Percentiles rank a stretch among this genome's conserved stretches.
These are phyloP conservation scores for Dysidea cf. avara DNA, from an alignment of 37 sponge, comb jelly and placozoan species.

Conservation along the genomic window DNA sequence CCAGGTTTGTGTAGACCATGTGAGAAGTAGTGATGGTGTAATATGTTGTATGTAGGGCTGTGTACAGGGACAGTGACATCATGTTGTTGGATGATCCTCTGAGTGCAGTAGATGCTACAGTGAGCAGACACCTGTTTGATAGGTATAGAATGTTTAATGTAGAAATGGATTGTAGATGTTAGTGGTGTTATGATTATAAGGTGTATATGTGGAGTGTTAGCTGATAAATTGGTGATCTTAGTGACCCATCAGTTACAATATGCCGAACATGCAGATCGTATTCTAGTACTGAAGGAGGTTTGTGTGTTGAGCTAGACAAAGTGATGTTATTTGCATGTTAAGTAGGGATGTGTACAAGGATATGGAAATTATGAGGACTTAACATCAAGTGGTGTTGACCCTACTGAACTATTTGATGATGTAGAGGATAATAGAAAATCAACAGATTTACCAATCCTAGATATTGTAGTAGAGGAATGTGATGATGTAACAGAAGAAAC, in stretches of 20 bases:
- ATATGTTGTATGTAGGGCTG: slow-evolving; percentile 39
- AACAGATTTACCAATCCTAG: too few relatives aligned
- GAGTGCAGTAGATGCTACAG: slow-evolving; percentile 84
- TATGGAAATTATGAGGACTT: background rate
- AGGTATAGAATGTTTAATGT: slow-evolving; percentile 30
- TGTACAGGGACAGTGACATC: slow-evolving; percentile 73
- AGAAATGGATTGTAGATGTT: background rate
- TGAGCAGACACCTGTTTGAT: slow-evolving; percentile 73
- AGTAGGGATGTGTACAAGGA: too few relatives aligned
- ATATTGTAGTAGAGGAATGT: too few relatives aligned
- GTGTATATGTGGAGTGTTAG: slow-evolving; percentile 68
- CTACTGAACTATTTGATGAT: slow-evolving; percentile 3
- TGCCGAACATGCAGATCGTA: slow-evolving; percentile 57
- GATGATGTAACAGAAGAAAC: too few relatives aligned
- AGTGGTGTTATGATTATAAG: slow-evolving; percentile 12
- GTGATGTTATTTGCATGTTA: too few relatives aligned
- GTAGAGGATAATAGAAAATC: too few relatives aligned
- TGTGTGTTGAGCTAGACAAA: background rate
- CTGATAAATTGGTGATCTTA: slow-evolving; percentile 54
- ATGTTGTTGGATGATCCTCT: slow-evolving; percentile 86
- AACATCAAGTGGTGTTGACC: slow-evolving; percentile 40
- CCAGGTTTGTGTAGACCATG: slow-evolving; percentile 51
- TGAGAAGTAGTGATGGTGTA: background rate
- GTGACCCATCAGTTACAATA: slow-evolving; percentile 89
- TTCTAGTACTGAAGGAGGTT: slow-evolving; percentile 77